A percentile compares a stretch with the other conserved stretches of the same genome.
Evolutionary conservation across 2,797 vertebrate species (phyloP).

Genomic region (Hephaestus fuliginosus): DNA sequence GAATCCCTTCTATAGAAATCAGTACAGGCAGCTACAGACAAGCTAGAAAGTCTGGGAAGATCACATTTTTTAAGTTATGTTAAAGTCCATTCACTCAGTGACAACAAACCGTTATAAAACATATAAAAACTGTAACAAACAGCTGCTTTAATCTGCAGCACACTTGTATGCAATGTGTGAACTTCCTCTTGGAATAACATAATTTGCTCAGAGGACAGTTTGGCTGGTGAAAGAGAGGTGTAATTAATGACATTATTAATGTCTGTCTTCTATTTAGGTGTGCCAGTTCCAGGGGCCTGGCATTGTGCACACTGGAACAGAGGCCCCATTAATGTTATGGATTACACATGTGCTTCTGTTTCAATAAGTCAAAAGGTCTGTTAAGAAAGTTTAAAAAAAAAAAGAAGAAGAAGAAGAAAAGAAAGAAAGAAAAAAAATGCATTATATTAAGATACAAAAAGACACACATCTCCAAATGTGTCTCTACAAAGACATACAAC

Average conservation of each 20-base stretch:
- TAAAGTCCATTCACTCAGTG: no score
- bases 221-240: constrained; percentile 11
- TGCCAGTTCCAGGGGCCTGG: neutral
- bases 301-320: neutral
- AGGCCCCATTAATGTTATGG: constrained; percentile 25
- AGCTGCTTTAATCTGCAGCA: neutral
- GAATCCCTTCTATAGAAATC: no score
- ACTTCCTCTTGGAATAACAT: constrained; percentile 9
- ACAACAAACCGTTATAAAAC: no score
- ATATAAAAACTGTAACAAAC: no score
- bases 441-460: neutral
- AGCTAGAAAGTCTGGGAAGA: no score
- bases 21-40: no score
- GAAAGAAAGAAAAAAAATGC: no score
- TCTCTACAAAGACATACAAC: neutral
- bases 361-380: neutral
- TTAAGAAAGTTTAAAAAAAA: neutral
- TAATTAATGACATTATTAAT: constrained; percentile 6
- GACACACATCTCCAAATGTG: neutral
- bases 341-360: constrained; percentile 19
- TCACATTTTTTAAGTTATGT: no score
- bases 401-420: no score
- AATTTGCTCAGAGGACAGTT: neutral
- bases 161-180: neutral
- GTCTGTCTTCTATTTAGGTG: neutral